Percentiles rank a stretch among this genome's conserved stretches.
Conservation (phyloP, 2,113 vertebrate genomes). For the Baryphthengus martii region DNA sequence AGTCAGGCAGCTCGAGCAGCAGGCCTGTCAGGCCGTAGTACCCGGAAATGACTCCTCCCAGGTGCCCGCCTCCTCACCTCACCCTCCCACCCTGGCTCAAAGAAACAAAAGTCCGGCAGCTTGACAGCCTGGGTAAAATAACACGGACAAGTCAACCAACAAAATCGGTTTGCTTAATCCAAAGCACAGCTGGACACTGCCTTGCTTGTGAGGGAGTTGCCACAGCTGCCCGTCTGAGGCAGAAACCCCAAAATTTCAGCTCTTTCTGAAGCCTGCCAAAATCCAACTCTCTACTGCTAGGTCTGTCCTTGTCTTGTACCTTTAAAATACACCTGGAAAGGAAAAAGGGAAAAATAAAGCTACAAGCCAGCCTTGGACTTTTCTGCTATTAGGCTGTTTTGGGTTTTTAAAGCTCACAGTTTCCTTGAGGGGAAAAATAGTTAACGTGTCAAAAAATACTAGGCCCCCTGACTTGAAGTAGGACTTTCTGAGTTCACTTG, state of each 20-base stretch:
- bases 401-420: background rate
- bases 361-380: background rate
- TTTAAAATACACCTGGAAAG: background rate
- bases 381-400: background rate
- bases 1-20: accelerated
- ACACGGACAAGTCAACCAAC: accelerated
- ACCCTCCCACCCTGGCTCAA: accelerated
- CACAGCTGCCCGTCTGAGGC: background rate
- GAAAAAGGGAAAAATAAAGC: background rate
- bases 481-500: background rate
- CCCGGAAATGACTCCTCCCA: accelerated
- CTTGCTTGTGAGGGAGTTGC: background rate
- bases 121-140: background rate
- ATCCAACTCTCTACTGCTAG: accelerated
- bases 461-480: background rate
- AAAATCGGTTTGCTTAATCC: background rate
- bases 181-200: background rate
- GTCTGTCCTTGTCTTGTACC: background rate
- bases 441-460: background rate
- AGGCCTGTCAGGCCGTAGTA: background rate
- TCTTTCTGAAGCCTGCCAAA: background rate
- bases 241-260: background rate
- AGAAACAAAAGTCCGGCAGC: accelerated
- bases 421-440: conserved; percentile 26
- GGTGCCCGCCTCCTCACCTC: background rate